phyloP scores from a whole-genome alignment of 2,113 vertebrate species.

The Dasyurus viverrinus region DNA sequence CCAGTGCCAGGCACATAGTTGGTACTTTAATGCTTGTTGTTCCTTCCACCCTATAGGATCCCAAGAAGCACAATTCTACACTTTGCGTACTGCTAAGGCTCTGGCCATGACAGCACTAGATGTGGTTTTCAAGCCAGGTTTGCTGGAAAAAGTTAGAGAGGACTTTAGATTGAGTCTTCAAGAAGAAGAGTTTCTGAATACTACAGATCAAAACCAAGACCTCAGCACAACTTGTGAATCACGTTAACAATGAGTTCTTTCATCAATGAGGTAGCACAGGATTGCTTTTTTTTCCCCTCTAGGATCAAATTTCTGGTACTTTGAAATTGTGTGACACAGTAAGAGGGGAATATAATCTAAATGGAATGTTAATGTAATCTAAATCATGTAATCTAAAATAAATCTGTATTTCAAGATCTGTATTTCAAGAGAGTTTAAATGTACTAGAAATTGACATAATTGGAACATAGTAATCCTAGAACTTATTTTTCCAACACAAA shows the following conservation, averaged over 20 bases:
- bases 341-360: constrained; percentile 9
- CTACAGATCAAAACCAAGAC: constrained; percentile 62
- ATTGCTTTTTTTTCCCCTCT: constrained; percentile 37
- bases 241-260: constrained; percentile 61
- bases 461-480: background rate
- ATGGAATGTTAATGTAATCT: background rate
- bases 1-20: background rate
- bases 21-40: background rate
- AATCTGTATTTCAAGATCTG: constrained; percentile 17
- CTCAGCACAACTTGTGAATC: constrained; percentile 55
- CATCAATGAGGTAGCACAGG: constrained; percentile 27
- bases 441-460: constrained; percentile 19
- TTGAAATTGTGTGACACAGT: constrained; percentile 6
- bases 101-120: constrained; percentile 93
- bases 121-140: constrained; percentile 87
- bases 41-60: constrained; percentile 82
- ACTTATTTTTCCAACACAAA: background rate
- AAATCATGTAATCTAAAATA: constrained; percentile 22
- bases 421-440: constrained; percentile 23
- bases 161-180: constrained; percentile 87
- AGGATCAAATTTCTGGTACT: constrained; percentile 23
- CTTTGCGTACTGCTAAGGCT: constrained; percentile 90
- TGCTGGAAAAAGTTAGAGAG: constrained; percentile 86
- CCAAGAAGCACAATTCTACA: constrained; percentile 89
- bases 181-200: constrained; percentile 80